These are phyloP conservation scores for Halcyon smyrnensis DNA, from an alignment of 2,797 vertebrate species.

Conservation along the genomic window DNA sequence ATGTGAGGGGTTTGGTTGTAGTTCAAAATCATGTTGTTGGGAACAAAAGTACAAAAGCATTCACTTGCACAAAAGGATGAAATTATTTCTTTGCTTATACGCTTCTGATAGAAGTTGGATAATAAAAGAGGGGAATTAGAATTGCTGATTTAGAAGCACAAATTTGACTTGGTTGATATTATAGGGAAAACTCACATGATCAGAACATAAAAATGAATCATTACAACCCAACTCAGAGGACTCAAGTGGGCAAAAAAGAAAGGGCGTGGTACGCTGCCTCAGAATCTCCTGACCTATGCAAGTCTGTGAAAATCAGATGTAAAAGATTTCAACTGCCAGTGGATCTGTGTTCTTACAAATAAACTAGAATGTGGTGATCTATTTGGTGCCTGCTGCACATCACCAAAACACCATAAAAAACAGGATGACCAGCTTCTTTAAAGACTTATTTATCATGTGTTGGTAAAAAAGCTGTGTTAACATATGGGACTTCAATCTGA, in stretches of 20 bases:
- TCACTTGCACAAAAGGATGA: neutral
- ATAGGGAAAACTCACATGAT: neutral
- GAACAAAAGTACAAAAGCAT: slow-evolving; percentile 25
- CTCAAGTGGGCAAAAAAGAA: neutral
- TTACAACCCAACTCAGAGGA: neutral
- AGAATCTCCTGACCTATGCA: neutral
- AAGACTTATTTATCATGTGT: slow-evolving; percentile 64
- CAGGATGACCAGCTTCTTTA: slow-evolving; percentile 55
- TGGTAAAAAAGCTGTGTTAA: slow-evolving; percentile 68
- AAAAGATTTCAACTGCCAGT: neutral
- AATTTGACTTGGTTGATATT: neutral
- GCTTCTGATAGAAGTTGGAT: neutral
- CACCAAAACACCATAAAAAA: neutral
- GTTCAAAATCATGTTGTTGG: neutral
- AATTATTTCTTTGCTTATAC: neutral
- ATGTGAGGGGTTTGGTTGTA: neutral
- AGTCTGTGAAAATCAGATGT: neutral
- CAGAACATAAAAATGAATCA: neutral
- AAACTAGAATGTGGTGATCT: neutral
- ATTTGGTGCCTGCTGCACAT: slow-evolving; percentile 6
- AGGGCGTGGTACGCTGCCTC: neutral
- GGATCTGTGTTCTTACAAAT: neutral
- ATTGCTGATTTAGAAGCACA: slow-evolving; percentile 35
- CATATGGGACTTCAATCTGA: slow-evolving; percentile 71
- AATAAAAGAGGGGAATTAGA: neutral